Base-by-base conservation (phyloP, 2,113 vertebrate species). In the Lontra canadensis region DNA sequence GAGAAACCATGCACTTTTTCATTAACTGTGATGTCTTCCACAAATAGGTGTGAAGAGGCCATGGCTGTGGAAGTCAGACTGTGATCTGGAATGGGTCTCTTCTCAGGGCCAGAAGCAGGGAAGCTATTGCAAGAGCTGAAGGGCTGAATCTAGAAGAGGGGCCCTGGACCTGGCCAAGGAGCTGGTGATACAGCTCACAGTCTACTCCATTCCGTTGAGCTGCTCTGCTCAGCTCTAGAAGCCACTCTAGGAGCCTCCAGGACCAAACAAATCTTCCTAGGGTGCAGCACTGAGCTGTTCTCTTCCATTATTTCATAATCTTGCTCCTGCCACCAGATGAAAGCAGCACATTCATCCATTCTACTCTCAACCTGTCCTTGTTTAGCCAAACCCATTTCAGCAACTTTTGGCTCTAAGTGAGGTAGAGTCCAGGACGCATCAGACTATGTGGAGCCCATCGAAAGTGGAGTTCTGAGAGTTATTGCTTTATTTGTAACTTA, bases 211-310 rank as follows among this genome's bases (percentile, higher is more conserved):
- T 74, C 61, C 76, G 18, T 26, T 47, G 39, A 83, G 34, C 14
- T 49, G 20, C 34, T 31, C 14, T 63, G 23, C 34, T 81, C 52
- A 17, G 57, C 55, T 81, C n/a, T 25, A 13, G 42, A 71, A 91
- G 14, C 34, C 36, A 36, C 15, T 17, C 31, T 0, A 26, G 9
- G 7, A 63, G 4, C 18, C 47, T 23, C 5, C 1, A 78, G 71
- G 25, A 17, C 29, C 44, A 44, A 31, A 8, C 6, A 15, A 3
- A 10, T 23, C 47, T 67, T 59, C 57, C 63, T 36, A 31, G 55
- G 29, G 7, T 10, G 20, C 3, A 44, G 8, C 6, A 13, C 14
- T 20, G 26, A 1, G 0, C 9, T 52, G 2, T 55, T 23, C 8
- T 11, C 7, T 82, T 49, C 59, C 47, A 0, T 78, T 90, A 20